These are phyloP conservation scores for Sarcophaga rosellei DNA, from an alignment of 2,888 invertebrate genomes.

Conservation along the genomic window DNA sequence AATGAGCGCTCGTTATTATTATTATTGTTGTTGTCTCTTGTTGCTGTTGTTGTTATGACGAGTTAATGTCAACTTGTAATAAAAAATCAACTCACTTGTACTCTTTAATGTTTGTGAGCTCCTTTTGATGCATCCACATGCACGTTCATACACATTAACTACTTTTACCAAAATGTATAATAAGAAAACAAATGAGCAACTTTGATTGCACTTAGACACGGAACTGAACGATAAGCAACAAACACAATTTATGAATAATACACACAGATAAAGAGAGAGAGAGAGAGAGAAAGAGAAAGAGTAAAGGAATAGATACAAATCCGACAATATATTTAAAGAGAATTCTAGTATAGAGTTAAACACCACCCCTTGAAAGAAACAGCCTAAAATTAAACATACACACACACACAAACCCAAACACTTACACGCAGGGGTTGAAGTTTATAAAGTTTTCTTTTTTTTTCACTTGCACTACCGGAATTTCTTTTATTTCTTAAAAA, in stretches of 20 bases:
- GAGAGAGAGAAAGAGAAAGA: background rate
- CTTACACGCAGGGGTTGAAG: slow-evolving; percentile 47
- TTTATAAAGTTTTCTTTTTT: slow-evolving; percentile 51
- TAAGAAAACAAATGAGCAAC: slow-evolving; percentile 30
- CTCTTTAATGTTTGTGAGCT: slow-evolving; percentile 9
- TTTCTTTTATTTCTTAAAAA: slow-evolving; percentile 34
- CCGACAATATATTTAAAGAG: background rate
- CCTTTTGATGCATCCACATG: slow-evolving; percentile 3
- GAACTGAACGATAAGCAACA: slow-evolving; percentile 41
- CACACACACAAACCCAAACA: slow-evolving; percentile 25
- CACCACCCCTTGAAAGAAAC: slow-evolving; percentile 39
- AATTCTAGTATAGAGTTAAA: slow-evolving; percentile 1
- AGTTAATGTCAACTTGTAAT: slow-evolving; percentile 47
- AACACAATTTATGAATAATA: slow-evolving; percentile 28
- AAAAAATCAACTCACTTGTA: slow-evolving; percentile 19
- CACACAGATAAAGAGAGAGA: slow-evolving; percentile 1
- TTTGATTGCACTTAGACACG: slow-evolving; percentile 51
- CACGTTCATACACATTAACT: background rate
- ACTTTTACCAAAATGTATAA: background rate
- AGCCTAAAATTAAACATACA: background rate
- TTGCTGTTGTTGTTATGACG: slow-evolving; percentile 9
- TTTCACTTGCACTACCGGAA: slow-evolving; percentile 66
- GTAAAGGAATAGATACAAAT: no score
- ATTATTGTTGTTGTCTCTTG: slow-evolving; percentile 5
- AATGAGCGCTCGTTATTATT: background rate